Base-by-base conservation (phyloP, 1,140 invertebrate genomes). In the Macrosteles quadrilineatus region DNA sequence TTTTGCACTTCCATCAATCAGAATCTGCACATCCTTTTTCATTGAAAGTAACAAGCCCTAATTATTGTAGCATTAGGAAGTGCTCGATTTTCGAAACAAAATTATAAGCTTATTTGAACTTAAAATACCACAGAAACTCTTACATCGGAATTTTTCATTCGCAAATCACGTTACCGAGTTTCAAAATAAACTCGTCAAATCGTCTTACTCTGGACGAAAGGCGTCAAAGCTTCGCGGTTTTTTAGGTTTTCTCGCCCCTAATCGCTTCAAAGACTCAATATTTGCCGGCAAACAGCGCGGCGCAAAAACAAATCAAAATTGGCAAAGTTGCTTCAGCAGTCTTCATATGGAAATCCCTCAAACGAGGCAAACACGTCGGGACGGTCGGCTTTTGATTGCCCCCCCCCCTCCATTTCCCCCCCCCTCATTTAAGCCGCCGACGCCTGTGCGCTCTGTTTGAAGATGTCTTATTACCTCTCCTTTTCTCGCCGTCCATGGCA, bases 281-380 rank as follows among this genome's bases (percentile, higher is more conserved):
- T 59, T 59, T 59, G 55, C 55, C 55, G 14, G 25, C 55, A 59
- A 59, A 59, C 55, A 30, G 4, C 55, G 23, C 55, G 55, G 14
- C 55, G 55, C 25, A 59, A 59, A 59, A 59, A 59, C 25, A 59
- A 59, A 59, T 59, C 55, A 59, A 25, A 59, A 59, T 59, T 19
- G 47, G 47, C 55, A 36, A 36, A 36, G 32, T 36, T 36, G 32
- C 14, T 36, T n/a, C n/a, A 6, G 14, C 9, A 11, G 23, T 59
- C 27, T 30, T 25, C 55, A 30, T 59, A 59, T 59, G 55, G 55
- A 59, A 59, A 59, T 59, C 55, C 55, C 27, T 59, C 55, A 59
- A 59, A 59, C 55, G 55, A 59, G 55, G 55, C 55, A 59, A 59
- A 59, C 55, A 59, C 32, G 55, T 11, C 14, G 23, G 55, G 21